A percentile compares a stretch with the other conserved stretches of the same genome.
Conservation (phyloP, 2,888 invertebrate species). For the Drosophila mettleri region DNA sequence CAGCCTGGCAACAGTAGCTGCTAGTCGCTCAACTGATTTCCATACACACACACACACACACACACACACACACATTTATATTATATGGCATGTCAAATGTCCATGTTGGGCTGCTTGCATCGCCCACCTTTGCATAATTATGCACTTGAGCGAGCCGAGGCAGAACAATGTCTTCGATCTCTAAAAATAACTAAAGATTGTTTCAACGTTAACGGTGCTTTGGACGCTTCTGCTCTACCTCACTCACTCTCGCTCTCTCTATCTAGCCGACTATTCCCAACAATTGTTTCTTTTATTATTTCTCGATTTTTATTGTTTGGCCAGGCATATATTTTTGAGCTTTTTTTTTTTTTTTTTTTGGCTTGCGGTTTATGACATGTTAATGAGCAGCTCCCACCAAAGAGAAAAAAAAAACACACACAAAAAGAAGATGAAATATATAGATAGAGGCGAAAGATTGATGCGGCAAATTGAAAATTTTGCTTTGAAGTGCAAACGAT, state of each 20-base stretch:
- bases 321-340: conserved; percentile 2
- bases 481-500: conserved; percentile 56
- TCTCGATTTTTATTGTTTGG: conserved; percentile 31
- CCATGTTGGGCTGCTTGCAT: conserved; percentile 38
- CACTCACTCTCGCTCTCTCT: too few species aligned
- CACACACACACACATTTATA: background rate
- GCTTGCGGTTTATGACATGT: conserved; percentile 78
- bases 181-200: conserved; percentile 20
- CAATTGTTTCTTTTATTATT: conserved; percentile 47
- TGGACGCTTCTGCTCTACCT: background rate
- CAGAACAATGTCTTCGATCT: conserved; percentile 70
- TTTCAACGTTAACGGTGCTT: conserved; percentile 27
- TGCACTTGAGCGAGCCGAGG: conserved; percentile 38
- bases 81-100: conserved; percentile 67
- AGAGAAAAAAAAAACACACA: conserved; percentile 9
- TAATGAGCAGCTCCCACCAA: conserved; percentile 67
- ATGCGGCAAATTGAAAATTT: conserved; percentile 51
- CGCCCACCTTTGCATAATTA: conserved; percentile 56
- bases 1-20: background rate
- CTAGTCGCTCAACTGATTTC: background rate
- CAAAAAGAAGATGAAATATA: conserved; percentile 7
- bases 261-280: too few species aligned
- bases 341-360: conserved; percentile 17
- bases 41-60: background rate
- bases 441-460: conserved; percentile 18